These are phyloP conservation scores for Homarus gammarus DNA, from an alignment of 2,888 invertebrate genomes.

Conservation along the genomic window DNA sequence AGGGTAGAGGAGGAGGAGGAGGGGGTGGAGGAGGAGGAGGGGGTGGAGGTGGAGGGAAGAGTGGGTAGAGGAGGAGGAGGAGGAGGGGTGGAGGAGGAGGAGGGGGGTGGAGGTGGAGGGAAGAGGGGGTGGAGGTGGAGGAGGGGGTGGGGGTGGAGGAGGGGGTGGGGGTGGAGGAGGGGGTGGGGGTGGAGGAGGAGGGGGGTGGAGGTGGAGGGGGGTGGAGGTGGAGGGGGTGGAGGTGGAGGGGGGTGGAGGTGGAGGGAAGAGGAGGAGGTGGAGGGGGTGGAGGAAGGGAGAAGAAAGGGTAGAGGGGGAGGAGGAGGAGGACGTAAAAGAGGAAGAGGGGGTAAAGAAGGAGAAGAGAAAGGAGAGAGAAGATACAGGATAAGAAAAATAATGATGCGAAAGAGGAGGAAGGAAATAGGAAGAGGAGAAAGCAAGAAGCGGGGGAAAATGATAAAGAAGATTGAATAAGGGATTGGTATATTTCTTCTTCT, in stretches of 20 bases:
- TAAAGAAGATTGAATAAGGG: too few species aligned
- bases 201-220: neutral
- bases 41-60: too few species aligned
- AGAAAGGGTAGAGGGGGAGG: neutral
- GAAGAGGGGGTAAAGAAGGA: too few species aligned
- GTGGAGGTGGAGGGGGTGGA: too few species aligned
- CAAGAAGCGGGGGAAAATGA: neutral
- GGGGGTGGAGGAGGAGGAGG: too few species aligned
- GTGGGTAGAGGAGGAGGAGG: too few species aligned
- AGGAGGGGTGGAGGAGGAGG: too few species aligned
- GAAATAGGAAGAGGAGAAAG: neutral
- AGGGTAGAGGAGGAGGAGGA: too few species aligned
- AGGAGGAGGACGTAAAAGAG: neutral
- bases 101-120: too few species aligned
- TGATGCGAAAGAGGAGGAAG: neutral
- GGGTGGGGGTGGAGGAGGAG: too few species aligned
- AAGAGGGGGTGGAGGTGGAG: neutral
- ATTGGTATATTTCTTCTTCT: neutral
- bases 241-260: neutral
- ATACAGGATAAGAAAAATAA: neutral
- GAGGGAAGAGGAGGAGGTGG: neutral
- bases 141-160: neutral
- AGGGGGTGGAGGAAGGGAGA: neutral
- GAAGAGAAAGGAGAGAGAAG: neutral
- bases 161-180: neutral